Evolutionary conservation across 2,888 invertebrate species (phyloP).

Genomic region (Mayetiola destructor): DNA sequence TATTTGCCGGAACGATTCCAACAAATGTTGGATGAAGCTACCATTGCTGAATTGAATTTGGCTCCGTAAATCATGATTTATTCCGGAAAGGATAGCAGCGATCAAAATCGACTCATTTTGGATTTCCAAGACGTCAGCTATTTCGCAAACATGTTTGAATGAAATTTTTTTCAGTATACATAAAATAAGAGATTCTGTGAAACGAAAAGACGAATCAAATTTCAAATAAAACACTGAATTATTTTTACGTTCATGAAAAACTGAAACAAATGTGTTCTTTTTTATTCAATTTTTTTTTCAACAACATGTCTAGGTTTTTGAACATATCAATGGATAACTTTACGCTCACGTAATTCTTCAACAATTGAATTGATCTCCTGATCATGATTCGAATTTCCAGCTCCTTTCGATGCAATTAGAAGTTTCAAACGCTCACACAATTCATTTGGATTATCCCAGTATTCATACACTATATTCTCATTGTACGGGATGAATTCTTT

Average conservation of each 20-base stretch:
- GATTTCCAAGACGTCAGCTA: background rate
- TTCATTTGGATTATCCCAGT: constrained; percentile 25
- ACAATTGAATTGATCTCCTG: constrained; percentile 29
- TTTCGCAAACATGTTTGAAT: background rate
- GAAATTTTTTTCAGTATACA: no score
- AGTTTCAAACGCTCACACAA: constrained; percentile 24
- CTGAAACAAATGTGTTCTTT: no score
- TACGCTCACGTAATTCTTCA: constrained; percentile 17
- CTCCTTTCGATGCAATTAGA: constrained; percentile 24
- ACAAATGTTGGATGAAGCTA: background rate
- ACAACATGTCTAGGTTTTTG: no score
- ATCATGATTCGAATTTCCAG: constrained; percentile 23
- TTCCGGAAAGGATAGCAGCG: background rate
- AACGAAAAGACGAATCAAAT: no score
- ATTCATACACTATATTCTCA: constrained; percentile 19
- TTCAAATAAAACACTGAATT: no score
- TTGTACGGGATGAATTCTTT: background rate
- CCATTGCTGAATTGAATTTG: background rate
- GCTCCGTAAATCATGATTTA: background rate
- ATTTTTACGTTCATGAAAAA: no score
- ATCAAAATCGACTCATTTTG: background rate
- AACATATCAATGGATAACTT: background rate
- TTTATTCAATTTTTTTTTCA: no score
- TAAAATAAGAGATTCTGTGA: no score
- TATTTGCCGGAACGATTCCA: background rate